Percentiles rank a stretch among this genome's conserved stretches.
Conservation (phyloP, 2,888 invertebrate species). For the Erynnis tages region DNA sequence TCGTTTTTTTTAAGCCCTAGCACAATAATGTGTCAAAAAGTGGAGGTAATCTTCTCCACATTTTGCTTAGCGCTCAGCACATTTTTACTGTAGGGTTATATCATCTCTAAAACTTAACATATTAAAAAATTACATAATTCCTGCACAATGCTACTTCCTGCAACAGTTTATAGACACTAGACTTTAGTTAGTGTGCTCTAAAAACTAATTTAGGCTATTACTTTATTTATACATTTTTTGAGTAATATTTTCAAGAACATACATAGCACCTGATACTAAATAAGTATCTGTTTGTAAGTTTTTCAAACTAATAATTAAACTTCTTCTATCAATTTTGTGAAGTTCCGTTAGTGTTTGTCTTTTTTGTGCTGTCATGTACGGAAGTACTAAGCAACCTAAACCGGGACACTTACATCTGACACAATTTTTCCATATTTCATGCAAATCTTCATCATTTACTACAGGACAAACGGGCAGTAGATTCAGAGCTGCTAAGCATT, state of each 20-base stretch:
- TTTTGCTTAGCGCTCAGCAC: too few relatives aligned
- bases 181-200: too few relatives aligned
- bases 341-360: conserved; percentile 62
- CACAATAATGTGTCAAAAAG: too few relatives aligned
- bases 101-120: too few relatives aligned
- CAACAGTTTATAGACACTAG: too few relatives aligned
- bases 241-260: conserved; percentile 65
- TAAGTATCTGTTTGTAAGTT: conserved; percentile 71
- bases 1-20: too few relatives aligned
- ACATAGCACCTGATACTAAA: conserved; percentile 72
- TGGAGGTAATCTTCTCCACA: too few relatives aligned
- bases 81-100: too few relatives aligned
- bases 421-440: conserved; percentile 74
- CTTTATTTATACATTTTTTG: conserved; percentile 50
- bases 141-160: too few relatives aligned
- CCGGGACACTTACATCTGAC: conserved; percentile 68
- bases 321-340: conserved; percentile 69
- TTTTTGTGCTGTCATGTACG: conserved; percentile 65
- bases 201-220: too few relatives aligned
- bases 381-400: conserved; percentile 69
- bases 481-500: conserved; percentile 69
- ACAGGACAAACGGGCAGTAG: conserved; percentile 69
- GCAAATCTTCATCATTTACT: conserved; percentile 68
- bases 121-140: too few relatives aligned
- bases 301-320: conserved; percentile 68